Percentiles rank a stretch among this genome's conserved stretches.
Evolutionary conservation across 2,888 invertebrate genomes (phyloP).

Genomic region (Hesperia comma): DNA sequence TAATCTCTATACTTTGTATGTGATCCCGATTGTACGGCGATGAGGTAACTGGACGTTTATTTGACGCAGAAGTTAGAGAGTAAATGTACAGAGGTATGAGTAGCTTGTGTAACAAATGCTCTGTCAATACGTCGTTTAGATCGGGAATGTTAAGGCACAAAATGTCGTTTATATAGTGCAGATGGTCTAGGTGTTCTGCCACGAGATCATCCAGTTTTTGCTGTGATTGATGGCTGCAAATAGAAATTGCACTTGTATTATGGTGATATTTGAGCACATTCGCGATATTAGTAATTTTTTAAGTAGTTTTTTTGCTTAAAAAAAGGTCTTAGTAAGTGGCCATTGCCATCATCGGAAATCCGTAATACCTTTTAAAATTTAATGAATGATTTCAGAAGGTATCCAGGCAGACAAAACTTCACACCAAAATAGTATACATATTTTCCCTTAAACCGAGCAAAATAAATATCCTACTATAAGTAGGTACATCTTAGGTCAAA

Average conservation of each 20-base stretch:
- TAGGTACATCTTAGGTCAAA: too few species aligned
- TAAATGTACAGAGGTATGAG: constrained; percentile 97
- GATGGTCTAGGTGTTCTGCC: constrained; percentile 98
- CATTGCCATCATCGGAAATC: too few species aligned
- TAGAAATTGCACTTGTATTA: background rate
- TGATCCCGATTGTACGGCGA: constrained; percentile 75
- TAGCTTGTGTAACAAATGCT: constrained; percentile 96
- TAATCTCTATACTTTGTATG: constrained; percentile 83
- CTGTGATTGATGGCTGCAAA: constrained; percentile 93
- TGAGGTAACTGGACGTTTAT: constrained; percentile 56
- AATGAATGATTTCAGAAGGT: too few species aligned
- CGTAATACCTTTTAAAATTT: too few species aligned
- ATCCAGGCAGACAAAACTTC: too few species aligned
- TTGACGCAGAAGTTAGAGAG: constrained; percentile 87
- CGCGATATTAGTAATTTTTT: too few species aligned
- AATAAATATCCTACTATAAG: too few species aligned
- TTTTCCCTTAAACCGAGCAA: too few species aligned
- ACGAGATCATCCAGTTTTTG: constrained; percentile 96
- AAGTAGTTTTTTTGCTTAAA: too few species aligned
- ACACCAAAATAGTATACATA: too few species aligned
- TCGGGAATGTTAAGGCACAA: constrained; percentile 95
- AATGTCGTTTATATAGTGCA: constrained; percentile 99
- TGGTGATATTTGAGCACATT: too few species aligned
- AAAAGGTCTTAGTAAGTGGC: too few species aligned
- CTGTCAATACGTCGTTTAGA: constrained; percentile 96